Base-by-base conservation (phyloP, 2,113 vertebrate genomes). In the Camarhynchus parvulus region DNA sequence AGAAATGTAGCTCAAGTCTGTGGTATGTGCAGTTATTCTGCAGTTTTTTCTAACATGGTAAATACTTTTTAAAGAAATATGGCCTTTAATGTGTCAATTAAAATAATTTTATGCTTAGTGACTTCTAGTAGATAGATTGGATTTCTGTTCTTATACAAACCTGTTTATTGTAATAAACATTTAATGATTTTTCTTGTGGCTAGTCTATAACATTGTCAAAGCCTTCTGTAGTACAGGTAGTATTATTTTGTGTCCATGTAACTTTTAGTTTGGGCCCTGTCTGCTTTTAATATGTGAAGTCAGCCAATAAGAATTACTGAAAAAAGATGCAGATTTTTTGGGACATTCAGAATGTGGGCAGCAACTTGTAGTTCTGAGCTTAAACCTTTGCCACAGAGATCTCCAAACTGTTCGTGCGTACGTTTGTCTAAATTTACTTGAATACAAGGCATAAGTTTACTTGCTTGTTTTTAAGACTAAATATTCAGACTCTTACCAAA, bases 361-460 rank as follows among this genome's bases (percentile, higher is more conserved):
- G 15, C 41, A 70, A 4, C 8, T 31, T 42, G 18, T 85, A 83
- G 53, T 28, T 80, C 67, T 47, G 44, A 83, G 33, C 23, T 89
- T 64, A 35, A 86, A 56, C 7, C 10, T 83, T 69, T 83, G 35
- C 16, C 30, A 12, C 0, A 1, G 46, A 68, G 24, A 37, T 37
- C 21, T 56, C 37, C 28, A 49, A 58, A 41, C 15, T 72, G 9
- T 31, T 82, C 63, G 28, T 76, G 19, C 3, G 1, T 83, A 2
- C 56, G 15, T 59, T 17, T 75, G 21, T 70, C 20, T 73, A 56
- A 73, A 44, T 74, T 73, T 53, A 19, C 58, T 30, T 15, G 8
- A 75, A 13, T 80, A 46, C 4, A 49, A 56, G 56, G 19, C 0
- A 0, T 33, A n/a, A 37, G 7, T 64, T 90, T 76, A 4, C n/a